Percentiles rank a stretch among this genome's conserved stretches.
These are phyloP conservation scores for Rutilus rutilus DNA, from an alignment of 2,113 vertebrate species.

Conservation along the genomic window DNA sequence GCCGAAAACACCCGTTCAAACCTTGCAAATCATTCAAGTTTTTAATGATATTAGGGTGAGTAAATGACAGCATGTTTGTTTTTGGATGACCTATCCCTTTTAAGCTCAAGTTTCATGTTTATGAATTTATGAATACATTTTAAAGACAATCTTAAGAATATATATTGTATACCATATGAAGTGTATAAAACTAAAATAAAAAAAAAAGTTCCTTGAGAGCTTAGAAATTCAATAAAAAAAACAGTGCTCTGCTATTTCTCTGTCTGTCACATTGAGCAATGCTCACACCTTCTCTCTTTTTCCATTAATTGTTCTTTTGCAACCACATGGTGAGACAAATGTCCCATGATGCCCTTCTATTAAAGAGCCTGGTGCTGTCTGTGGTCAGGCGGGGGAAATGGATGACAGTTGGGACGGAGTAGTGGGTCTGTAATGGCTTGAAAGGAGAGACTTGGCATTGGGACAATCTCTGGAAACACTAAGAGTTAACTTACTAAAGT, in stretches of 20 bases:
- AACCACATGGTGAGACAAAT: constrained; percentile 55
- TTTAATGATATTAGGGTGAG: not conserved
- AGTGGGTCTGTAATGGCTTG: constrained; percentile 38
- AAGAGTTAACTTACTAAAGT: not conserved
- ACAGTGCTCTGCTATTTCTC: constrained; percentile 37
- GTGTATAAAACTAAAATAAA: not conserved
- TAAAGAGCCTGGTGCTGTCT: constrained; percentile 48
- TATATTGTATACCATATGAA: not conserved
- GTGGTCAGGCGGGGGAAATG: constrained; percentile 44
- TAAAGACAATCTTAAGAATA: not conserved
- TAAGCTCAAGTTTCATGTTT: not conserved
- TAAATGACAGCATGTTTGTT: not conserved
- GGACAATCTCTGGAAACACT: constrained; percentile 6
- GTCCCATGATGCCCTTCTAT: constrained; percentile 51
- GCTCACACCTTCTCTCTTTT: constrained; percentile 34
- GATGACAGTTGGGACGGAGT: constrained; percentile 43
- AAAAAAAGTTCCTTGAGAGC: not conserved
- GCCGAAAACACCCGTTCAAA: not conserved
- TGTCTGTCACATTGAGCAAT: constrained; percentile 58
- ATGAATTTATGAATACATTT: not conserved
- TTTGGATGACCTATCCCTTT: not conserved
- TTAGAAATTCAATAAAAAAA: constrained; percentile 3
- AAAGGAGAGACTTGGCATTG: constrained; percentile 49
- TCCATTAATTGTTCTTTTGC: constrained; percentile 61
- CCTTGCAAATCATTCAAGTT: not conserved